Evolutionary conservation across 2,888 invertebrate species (phyloP), one percentile per base, ranked within the genome.

Genomic region (Pterostichus madidus): DNA sequence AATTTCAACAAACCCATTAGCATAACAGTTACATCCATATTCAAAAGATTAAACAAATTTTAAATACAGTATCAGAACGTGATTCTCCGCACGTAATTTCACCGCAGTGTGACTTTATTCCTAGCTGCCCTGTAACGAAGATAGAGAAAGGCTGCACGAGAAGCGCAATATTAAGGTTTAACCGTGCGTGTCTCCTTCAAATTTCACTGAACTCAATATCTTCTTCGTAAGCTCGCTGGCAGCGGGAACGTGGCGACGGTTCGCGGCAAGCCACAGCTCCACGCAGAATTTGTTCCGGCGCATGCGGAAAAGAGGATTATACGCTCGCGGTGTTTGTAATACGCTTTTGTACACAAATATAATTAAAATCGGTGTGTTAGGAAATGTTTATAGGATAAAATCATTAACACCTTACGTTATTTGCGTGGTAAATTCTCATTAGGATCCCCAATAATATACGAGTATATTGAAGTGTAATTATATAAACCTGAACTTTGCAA

Each of bases 141-240:
- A 15, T 5, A 10, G 15, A 7, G 8, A n/a, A 11, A 35, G 44
- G 35, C 35, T 15, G 44, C 68, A 35, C 68, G 68, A 59, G 11
- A 7, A 53, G 46, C 32, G 24, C 59, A 56, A 77, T 77, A 77
- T 77, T 77, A 59, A 77, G 39, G 59, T 77, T 53, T 56, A 77
- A 77, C 77, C 77, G 59, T 77, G 77, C 77, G 77, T 77, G 46
- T 77, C 77, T 59, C 15, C 77, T 77, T 56, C 56, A 77, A 77
- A 77, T 77, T 77, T 77, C 56, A 59, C 56, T 77, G 56, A 77
- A 77, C 77, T 56, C 77, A 77, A 77, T 77, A 77, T 56, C 77
- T 77, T 44, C 32, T 53, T 56, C 73, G 73, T 24, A 15, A 13
- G 24, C 31, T 10, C n/a, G 73, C 44, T 7, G 44, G 13, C 11